Conservation (phyloP, 37 sponge, comb jelly and placozoan genomes). For the Oscarella lobularis region DNA sequence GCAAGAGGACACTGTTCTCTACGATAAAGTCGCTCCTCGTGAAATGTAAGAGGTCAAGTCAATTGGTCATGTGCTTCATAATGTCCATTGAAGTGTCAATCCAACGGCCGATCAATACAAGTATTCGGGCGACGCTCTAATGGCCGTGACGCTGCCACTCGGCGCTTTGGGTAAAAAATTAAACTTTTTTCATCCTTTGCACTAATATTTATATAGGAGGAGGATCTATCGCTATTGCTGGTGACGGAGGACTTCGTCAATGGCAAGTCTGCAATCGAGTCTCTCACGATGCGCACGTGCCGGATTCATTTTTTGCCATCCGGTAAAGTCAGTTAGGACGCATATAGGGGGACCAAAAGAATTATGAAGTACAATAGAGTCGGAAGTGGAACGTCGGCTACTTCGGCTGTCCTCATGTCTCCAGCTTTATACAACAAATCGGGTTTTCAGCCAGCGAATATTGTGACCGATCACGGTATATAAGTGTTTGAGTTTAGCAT, state of each 20-base stretch:
- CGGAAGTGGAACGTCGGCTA: background rate
- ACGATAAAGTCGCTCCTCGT: background rate
- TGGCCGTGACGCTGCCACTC: constrained; percentile 8
- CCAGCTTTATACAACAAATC: constrained; percentile 4
- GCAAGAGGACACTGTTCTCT: too few species aligned
- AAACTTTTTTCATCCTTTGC: too few species aligned
- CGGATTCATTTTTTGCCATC: constrained; percentile 15
- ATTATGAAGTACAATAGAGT: constrained; percentile 5
- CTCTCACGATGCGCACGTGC: constrained; percentile 8
- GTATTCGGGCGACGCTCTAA: constrained; percentile 13
- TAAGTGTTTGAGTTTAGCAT: too few species aligned
- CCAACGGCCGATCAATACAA: constrained; percentile 13
- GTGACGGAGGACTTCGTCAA: constrained; percentile 18
- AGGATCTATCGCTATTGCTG: constrained; percentile 13
- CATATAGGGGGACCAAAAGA: background rate
- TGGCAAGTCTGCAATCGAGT: constrained; percentile 15
- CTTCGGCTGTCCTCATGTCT: constrained; percentile 4
- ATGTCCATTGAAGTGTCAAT: constrained; percentile 11
- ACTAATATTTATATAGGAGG: too few species aligned
- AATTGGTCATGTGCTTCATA: too few species aligned
- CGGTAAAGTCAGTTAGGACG: background rate
- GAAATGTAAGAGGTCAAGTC: too few species aligned
- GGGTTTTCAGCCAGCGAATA: constrained; percentile 6
- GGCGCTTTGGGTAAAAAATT: constrained; percentile 11
- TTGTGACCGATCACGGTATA: constrained; percentile 10